Percentiles rank a stretch among this genome's conserved stretches.
These are phyloP conservation scores for Thripadectes ignobilis DNA, from an alignment of 2,797 vertebrate genomes.

Conservation along the genomic window DNA sequence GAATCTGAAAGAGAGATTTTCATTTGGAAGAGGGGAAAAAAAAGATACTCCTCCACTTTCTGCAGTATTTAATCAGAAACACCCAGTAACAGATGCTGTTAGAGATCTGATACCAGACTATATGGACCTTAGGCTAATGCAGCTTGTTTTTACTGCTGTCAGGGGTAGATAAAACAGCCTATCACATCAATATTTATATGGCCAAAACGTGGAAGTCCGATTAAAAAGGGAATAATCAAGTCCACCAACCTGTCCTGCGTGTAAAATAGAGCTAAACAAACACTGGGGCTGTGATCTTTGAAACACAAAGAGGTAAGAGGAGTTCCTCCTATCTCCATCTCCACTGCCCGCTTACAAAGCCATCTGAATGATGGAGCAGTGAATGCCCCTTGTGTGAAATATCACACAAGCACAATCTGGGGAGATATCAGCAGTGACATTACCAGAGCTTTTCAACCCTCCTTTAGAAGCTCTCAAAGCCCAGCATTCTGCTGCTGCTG, in stretches of 20 bases:
- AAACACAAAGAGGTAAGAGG: constrained; percentile 65
- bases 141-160: constrained; percentile 38
- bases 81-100: not conserved
- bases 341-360: constrained; percentile 72
- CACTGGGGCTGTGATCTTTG: constrained; percentile 68
- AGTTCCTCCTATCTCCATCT: constrained; percentile 71
- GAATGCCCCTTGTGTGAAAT: constrained; percentile 84
- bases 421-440: constrained; percentile 77
- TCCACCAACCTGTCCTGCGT: constrained; percentile 32
- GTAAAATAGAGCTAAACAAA: constrained; percentile 68
- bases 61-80: constrained; percentile 23
- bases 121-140: constrained; percentile 41
- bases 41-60: not conserved
- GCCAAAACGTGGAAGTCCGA: constrained; percentile 39
- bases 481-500: constrained; percentile 68
- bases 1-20: not conserved
- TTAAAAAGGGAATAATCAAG: constrained; percentile 52
- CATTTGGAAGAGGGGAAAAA: not conserved
- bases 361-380: constrained; percentile 80
- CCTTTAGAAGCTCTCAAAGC: constrained; percentile 67
- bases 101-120: constrained; percentile 26
- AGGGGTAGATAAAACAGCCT: constrained; percentile 57
- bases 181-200: constrained; percentile 64
- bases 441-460: constrained; percentile 76
- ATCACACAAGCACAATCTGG: constrained; percentile 84